Conservation (phyloP, 2,797 vertebrate genomes). For the Notamacropus eugenii region DNA sequence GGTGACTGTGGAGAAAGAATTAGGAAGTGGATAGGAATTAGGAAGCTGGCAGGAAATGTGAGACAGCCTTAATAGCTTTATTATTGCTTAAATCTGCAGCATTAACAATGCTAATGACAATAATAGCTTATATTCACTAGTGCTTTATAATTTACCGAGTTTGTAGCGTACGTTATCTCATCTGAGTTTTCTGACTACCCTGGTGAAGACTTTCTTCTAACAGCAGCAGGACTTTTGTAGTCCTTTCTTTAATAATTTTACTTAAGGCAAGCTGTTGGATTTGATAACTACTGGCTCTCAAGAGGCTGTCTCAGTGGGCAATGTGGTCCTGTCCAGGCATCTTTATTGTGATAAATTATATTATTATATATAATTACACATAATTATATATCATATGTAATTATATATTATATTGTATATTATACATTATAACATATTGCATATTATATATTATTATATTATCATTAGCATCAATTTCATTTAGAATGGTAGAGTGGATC, state of each 20-base stretch:
- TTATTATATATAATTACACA: too few relatives aligned
- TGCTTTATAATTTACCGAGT: not conserved
- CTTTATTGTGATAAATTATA: not conserved
- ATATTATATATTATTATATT: too few relatives aligned
- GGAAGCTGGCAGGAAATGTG: slow-evolving; percentile 25
- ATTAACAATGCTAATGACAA: not conserved
- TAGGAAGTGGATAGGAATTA: not conserved
- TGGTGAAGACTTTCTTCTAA: slow-evolving; percentile 34
- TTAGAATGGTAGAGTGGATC: too few relatives aligned
- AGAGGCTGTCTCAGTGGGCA: not conserved
- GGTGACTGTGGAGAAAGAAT: slow-evolving; percentile 22
- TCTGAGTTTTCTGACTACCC: not conserved
- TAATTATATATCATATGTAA: too few relatives aligned
- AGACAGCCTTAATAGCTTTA: slow-evolving; percentile 9
- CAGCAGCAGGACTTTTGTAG: not conserved
- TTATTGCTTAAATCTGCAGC: not conserved
- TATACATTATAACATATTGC: too few relatives aligned
- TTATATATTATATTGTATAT: too few relatives aligned
- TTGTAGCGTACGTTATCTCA: not conserved
- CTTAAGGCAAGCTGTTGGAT: not conserved
- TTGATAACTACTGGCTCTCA: not conserved
- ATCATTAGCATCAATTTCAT: too few relatives aligned
- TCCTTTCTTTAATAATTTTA: not conserved
- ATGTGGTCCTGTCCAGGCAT: not conserved
- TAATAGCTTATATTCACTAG: not conserved